These are phyloP conservation scores for Dryadula phaetusa DNA, from an alignment of 2,888 invertebrate species.

Conservation along the genomic window DNA sequence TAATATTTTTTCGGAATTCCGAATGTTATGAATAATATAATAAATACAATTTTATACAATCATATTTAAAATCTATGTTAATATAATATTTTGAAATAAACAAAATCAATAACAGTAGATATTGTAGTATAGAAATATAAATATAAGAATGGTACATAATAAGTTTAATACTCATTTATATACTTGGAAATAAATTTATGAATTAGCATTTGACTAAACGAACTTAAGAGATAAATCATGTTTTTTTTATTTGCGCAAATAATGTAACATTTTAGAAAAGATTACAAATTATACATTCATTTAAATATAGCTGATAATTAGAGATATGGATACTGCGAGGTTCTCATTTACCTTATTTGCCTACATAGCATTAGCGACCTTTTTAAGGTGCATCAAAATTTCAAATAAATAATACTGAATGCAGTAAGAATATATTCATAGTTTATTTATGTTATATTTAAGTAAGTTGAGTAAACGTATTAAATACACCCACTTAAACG, in stretches of 20 bases:
- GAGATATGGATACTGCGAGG: slow-evolving; percentile 7
- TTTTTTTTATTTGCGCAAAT: background rate
- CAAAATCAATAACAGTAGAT: background rate
- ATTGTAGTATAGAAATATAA: background rate
- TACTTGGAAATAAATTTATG: background rate
- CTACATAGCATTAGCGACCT: background rate
- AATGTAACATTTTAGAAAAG: background rate
- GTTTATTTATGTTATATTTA: background rate
- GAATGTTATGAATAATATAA: background rate
- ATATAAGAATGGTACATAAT: background rate
- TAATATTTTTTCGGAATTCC: background rate
- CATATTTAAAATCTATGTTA: background rate
- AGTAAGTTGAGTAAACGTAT: background rate
- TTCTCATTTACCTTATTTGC: slow-evolving; percentile 2
- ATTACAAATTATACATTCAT: background rate
- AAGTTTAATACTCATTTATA: background rate
- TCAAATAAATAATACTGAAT: slow-evolving; percentile 1
- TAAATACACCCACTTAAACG: background rate
- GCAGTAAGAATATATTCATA: slow-evolving; percentile 3
- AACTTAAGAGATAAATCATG: too few species aligned
- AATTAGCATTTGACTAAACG: too few species aligned
- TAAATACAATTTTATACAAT: background rate
- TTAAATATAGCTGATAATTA: background rate
- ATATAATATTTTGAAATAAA: background rate
- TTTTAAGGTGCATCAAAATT: background rate